A percentile compares a stretch with the other conserved stretches of the same genome.
phyloP scores from a whole-genome alignment of 2,888 invertebrate genomes.

The Thereva nobilitata region DNA sequence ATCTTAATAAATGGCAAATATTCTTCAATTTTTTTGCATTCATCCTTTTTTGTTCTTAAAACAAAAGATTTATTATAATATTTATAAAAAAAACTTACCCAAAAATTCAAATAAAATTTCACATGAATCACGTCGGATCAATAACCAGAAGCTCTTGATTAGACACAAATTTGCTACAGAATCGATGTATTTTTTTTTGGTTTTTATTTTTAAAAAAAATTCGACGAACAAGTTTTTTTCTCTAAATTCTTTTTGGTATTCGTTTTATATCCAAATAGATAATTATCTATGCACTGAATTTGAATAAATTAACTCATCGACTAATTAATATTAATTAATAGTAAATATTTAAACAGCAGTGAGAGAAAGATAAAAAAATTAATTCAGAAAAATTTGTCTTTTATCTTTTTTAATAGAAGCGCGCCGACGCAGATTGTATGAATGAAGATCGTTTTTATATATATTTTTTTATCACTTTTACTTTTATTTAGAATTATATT shows the following conservation, averaged over 20 bases:
- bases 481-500: neutral
- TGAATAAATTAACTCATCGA: constrained; percentile 22
- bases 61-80: neutral
- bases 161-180: too few relatives aligned
- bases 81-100: constrained; percentile 7
- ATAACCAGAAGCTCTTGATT: too few relatives aligned
- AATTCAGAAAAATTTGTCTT: too few relatives aligned
- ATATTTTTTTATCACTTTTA: neutral
- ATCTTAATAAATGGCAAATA: neutral
- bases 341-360: too few relatives aligned
- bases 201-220: too few relatives aligned
- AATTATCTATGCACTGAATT: neutral
- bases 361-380: too few relatives aligned
- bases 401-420: neutral
- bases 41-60: neutral
- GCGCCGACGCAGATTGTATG: neutral
- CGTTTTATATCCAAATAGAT: constrained; percentile 15
- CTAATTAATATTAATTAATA: constrained; percentile 29
- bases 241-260: too few relatives aligned
- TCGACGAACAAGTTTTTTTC: too few relatives aligned
- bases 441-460: neutral
- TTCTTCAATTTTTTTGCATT: neutral
- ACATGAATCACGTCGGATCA: neutral
- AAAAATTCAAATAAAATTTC: neutral
- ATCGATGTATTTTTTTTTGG: too few relatives aligned